Percentiles rank a stretch among this genome's conserved stretches.
These are phyloP conservation scores for Notechis scutatus DNA, from an alignment of 2,113 vertebrate genomes.

Conservation along the genomic window DNA sequence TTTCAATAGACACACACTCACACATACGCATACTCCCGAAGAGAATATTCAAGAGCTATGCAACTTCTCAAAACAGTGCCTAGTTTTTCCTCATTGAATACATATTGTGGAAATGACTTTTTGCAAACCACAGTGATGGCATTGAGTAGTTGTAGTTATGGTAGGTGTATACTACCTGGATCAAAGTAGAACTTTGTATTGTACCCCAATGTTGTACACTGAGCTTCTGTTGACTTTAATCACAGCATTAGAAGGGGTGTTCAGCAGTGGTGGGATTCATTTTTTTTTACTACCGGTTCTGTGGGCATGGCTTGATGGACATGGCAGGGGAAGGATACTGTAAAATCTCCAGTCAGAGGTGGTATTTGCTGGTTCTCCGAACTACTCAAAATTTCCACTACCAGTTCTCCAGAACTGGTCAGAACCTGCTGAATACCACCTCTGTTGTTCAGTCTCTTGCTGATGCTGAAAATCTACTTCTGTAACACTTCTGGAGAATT, in stretches of 20 bases:
- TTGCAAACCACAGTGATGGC: not conserved
- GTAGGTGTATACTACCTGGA: not conserved
- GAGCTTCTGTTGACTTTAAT: not conserved
- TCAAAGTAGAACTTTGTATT: not conserved
- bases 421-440: too few species aligned
- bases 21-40: not conserved
- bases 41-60: not conserved
- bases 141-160: not conserved
- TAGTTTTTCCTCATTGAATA: not conserved
- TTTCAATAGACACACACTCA: not conserved
- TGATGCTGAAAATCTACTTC: not conserved
- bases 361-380: too few species aligned
- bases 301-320: too few species aligned
- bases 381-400: too few species aligned
- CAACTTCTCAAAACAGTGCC: not conserved
- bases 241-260: not conserved
- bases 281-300: too few species aligned
- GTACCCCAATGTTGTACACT: not conserved
- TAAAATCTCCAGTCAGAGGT: too few species aligned
- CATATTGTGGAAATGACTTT: not conserved
- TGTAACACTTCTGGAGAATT: not conserved
- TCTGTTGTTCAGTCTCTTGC: too few species aligned
- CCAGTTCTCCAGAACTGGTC: too few species aligned
- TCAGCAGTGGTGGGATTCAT: too few species aligned
- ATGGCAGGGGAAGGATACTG: too few species aligned